Evolutionary conservation across 2,797 vertebrate genomes (phyloP), one percentile per base, ranked within the genome.

Genomic region (Macropodus opercularis): DNA sequence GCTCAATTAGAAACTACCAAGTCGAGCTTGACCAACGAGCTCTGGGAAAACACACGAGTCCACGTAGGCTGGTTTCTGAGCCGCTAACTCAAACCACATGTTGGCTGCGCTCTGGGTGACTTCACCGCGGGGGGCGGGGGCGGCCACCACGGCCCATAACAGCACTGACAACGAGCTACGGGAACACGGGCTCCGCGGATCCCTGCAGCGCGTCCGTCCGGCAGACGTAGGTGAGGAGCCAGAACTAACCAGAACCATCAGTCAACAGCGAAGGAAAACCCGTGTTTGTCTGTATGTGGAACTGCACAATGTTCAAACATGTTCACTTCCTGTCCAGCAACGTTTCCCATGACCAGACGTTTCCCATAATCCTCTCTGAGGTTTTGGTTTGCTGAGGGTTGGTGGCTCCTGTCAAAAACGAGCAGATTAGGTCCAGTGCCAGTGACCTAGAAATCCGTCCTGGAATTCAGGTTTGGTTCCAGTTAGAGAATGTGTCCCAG

Each of bases 31-130:
- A 69, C 40, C 51, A 56, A 51, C n/a, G 22, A 72, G 72, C 68
- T 65, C 26, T 67, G 62, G 53, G 63, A 49, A 43, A 46, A 62
- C 15, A 4, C 54, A 24, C 61, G 31, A 9, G 50, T 56, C 54
- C 72, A 70, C 64, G 51, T 75, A 79, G 54, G 70, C 73, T 73
- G 64, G 57, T 77, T 80, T 69, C 81, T 72, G 51, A 56, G 77
- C 85, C 27, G 75, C 40, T 89, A 92, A 92, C 70, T 84, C 77
- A 86, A 90, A 90, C 80, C 91, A 92, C 87, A 91, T 92, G 88
- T 88, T 68, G 63, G 70, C 72, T 64, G 75, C 26, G 32, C 76
- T 76, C 57, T 75, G 64, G 66, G 62, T 69, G 82, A 81, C 75
- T 76, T 56, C 51, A 62, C 46, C 59, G 29, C 2, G 63, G 56